These are phyloP conservation scores for Spodoptera picta DNA, from an alignment of 2,888 invertebrate species.

Conservation along the genomic window DNA sequence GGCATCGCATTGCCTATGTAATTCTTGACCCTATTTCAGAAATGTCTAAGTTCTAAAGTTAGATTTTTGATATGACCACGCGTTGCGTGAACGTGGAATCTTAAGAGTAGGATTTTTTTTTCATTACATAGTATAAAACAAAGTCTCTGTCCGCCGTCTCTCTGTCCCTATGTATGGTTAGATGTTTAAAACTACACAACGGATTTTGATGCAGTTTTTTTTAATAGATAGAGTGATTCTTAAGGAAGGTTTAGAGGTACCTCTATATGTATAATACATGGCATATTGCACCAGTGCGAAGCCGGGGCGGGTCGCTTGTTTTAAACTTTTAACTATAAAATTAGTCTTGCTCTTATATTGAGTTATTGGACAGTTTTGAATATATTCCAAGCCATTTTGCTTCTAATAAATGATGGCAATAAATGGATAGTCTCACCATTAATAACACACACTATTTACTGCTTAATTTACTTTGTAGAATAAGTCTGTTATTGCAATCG, in stretches of 20 bases:
- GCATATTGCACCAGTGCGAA: too few species aligned
- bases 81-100: constrained; percentile 22
- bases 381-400: constrained; percentile 23
- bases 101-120: too few species aligned
- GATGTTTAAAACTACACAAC: too few species aligned
- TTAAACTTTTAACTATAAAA: neutral
- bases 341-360: constrained; percentile 6
- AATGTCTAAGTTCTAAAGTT: constrained; percentile 75
- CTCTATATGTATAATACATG: too few species aligned
- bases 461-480: neutral
- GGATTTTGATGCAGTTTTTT: too few species aligned
- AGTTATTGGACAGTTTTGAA: constrained; percentile 26
- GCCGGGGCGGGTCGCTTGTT: too few species aligned
- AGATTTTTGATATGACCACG: constrained; percentile 59
- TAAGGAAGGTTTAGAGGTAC: too few species aligned
- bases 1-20: constrained; percentile 76
- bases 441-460: constrained; percentile 3
- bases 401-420: constrained; percentile 23
- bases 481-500: neutral
- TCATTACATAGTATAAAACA: too few species aligned
- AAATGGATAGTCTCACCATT: constrained; percentile 2
- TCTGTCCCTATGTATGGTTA: too few species aligned
- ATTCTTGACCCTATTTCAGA: constrained; percentile 86
- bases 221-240: too few species aligned
- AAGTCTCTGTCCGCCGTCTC: too few species aligned